Conservation (phyloP, 2,888 invertebrate genomes). For the Troides helena region DNA sequence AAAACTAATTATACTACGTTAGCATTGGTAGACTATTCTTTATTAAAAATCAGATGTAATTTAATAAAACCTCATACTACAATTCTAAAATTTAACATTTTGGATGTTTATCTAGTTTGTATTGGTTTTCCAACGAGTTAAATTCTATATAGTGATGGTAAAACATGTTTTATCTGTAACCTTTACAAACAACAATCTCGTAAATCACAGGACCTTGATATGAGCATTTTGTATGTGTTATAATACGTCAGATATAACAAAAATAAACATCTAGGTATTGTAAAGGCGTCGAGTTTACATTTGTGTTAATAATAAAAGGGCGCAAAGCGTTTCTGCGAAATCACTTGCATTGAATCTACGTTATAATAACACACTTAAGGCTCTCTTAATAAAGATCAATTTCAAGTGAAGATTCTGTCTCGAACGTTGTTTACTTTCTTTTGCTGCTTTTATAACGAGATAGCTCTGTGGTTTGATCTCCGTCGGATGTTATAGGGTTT, state of each 20-base stretch:
- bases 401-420: background rate
- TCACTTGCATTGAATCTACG: constrained; percentile 18
- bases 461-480: constrained; percentile 22
- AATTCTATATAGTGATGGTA: too few relatives aligned
- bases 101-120: too few relatives aligned
- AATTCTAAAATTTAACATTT: too few relatives aligned
- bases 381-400: background rate
- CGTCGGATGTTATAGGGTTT: constrained; percentile 13
- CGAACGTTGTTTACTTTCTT: constrained; percentile 9
- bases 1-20: too few relatives aligned
- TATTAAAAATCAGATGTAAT: too few relatives aligned
- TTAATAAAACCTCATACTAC: too few relatives aligned
- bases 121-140: too few relatives aligned
- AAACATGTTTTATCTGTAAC: background rate
- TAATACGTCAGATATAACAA: constrained; percentile 5
- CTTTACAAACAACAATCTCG: background rate
- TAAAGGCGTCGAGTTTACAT: constrained; percentile 25
- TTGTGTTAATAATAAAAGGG: constrained; percentile 43
- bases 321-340: constrained; percentile 46
- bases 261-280: constrained; percentile 15
- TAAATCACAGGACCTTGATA: constrained; percentile 8
- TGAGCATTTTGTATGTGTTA: constrained; percentile 19
- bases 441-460: constrained; percentile 16
- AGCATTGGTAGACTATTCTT: too few relatives aligned
- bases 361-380: constrained; percentile 5